Conservation (phyloP, 2,113 vertebrate species). For the Strix uralensis region DNA sequence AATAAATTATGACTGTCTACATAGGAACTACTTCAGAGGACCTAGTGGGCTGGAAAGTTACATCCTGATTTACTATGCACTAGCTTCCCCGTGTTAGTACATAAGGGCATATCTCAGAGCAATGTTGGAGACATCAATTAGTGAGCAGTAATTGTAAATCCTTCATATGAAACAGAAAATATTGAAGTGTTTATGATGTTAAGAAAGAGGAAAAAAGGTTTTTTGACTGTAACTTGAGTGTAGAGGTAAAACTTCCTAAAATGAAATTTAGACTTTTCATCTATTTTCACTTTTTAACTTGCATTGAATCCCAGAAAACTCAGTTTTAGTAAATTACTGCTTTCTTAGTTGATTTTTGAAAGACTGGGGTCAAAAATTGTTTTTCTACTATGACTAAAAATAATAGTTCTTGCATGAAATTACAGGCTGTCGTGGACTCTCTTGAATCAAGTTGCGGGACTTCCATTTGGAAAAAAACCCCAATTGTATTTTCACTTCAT, state of each 20-base stretch:
- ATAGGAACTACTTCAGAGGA: neutral
- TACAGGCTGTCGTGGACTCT: neutral
- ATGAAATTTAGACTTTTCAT: neutral
- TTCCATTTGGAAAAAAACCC: neutral
- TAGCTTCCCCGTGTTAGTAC: neutral
- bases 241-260: neutral
- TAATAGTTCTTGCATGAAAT: neutral
- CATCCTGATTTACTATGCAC: neutral
- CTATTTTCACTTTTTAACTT: neutral
- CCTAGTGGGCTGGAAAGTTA: neutral
- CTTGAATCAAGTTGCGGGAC: neutral
- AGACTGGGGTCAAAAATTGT: neutral
- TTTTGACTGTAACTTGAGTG: neutral
- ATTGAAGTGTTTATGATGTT: neutral
- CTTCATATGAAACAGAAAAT: neutral
- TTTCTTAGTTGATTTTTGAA: neutral
- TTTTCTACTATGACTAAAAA: neutral
- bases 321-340: neutral
- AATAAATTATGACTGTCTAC: neutral
- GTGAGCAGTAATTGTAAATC: neutral
- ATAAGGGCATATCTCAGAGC: neutral
- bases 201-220: neutral
- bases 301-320: neutral
- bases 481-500: neutral
- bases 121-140: neutral